Base-by-base conservation (phyloP, 2,888 invertebrate genomes). In the Melipona bicolor region DNA sequence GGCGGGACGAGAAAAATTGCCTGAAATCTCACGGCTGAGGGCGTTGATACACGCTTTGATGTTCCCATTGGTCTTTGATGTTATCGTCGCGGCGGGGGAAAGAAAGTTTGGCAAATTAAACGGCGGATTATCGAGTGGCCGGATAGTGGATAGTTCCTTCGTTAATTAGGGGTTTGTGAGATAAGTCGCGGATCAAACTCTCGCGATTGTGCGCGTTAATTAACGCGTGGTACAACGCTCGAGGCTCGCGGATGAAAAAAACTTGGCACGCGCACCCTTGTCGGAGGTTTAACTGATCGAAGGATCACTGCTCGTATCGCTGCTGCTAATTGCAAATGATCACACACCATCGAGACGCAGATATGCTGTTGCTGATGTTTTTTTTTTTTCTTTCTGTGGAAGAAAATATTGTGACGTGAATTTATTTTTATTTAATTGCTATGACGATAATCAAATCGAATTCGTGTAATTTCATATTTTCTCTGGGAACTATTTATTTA, bases 271-370 rank as follows among this genome's bases (percentile, higher is more conserved):
- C 59, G 67, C 69, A 21, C 76, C 72, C 59, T 70, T 49, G 50
- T 62, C 65, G 70, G 52, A 24, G 87, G 54, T 88, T 90, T 88
- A 88, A 90, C 90, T 88, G 90, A 85, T 89, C 81, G 78, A 79
- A 84, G 70, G 65, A 69, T 74, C 79, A 27, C 43, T 65, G 32
- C 32, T 32, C 80, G 70, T 77, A 76, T 81, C 81, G 52, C 62
- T 52, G 76, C 71, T 69, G 76, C 67, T 88, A 88, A 88, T 88
- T 90, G 80, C 82, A 74, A 83, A 78, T 72, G 49, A 72, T 72
- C 59, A 24, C 52, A 32, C 52, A 52, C 5, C 43, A 54, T n/a
- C 3, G 27, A 9, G 3, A 19, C 2, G 19, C 19, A 19, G 13
- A 3, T 19, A 2, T 6, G 19, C 19, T 70, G 36, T 36, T 9